These are phyloP conservation scores for Watsonalla cultraria DNA, from an alignment of 2,888 invertebrate genomes.

Conservation along the genomic window DNA sequence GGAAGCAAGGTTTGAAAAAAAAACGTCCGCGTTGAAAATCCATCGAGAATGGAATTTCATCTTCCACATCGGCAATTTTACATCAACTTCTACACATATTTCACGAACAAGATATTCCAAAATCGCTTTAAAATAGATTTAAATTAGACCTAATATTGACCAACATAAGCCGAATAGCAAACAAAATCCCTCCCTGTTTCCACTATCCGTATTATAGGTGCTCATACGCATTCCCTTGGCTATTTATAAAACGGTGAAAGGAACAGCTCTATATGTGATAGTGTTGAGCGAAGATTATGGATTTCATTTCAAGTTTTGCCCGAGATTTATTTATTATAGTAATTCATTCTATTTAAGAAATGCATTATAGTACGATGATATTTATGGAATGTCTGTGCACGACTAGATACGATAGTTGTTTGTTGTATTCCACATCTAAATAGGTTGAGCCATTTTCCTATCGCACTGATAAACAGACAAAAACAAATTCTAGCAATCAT, in stretches of 20 bases:
- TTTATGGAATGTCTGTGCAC: too few relatives aligned
- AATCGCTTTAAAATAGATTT: neutral
- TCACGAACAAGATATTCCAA: neutral
- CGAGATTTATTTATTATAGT: constrained; percentile 4
- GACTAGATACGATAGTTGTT: too few relatives aligned
- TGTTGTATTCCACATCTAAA: too few relatives aligned
- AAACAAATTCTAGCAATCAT: too few relatives aligned
- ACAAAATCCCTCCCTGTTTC: constrained; percentile 43
- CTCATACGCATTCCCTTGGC: constrained; percentile 50
- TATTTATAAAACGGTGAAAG: constrained; percentile 64
- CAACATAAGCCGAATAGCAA: constrained; percentile 39
- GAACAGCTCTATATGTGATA: constrained; percentile 48
- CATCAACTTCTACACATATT: neutral
- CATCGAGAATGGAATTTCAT: too few relatives aligned
- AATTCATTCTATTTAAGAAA: neutral
- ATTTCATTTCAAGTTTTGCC: constrained; percentile 17
- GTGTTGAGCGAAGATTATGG: constrained; percentile 54
- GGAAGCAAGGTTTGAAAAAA: too few relatives aligned
- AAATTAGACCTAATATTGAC: constrained; percentile 34
- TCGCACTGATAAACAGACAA: too few relatives aligned
- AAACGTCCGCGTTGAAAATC: too few relatives aligned
- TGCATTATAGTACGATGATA: neutral
- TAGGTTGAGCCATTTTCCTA: too few relatives aligned
- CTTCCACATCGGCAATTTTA: too few relatives aligned
- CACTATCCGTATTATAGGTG: constrained; percentile 28